Percentiles rank a stretch among this genome's conserved stretches.
phyloP scores from a whole-genome alignment of 92 coral and sea anemone genomes.

The Isaurus tuberculatus region DNA sequence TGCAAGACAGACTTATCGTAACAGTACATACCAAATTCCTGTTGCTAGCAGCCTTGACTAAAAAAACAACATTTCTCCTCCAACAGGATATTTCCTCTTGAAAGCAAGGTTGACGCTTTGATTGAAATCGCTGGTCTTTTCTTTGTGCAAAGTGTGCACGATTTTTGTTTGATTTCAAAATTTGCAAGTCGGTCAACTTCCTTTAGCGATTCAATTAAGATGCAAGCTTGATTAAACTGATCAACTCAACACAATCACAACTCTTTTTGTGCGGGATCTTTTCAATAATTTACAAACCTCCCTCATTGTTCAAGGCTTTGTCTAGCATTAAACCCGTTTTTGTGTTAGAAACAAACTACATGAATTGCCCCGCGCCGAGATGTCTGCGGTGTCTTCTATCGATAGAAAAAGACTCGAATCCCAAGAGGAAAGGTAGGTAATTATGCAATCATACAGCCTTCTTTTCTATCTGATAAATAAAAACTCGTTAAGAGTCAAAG shows the following conservation, averaged over 20 bases:
- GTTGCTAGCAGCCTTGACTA: neutral
- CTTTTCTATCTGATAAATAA: neutral
- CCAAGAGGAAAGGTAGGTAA: neutral
- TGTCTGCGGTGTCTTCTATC: constrained; percentile 27
- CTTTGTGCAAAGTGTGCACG: neutral
- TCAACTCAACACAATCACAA: constrained; percentile 25
- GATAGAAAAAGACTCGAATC: neutral
- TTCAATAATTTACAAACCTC: constrained; percentile 44
- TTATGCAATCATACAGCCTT: neutral
- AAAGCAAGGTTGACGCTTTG: neutral
- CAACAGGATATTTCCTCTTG: neutral
- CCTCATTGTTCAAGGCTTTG: constrained; percentile 28
- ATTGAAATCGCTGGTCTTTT: neutral
- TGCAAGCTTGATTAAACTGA: constrained; percentile 49
- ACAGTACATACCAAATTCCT: neutral
- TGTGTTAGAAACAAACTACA: constrained; percentile 27
- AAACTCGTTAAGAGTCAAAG: neutral
- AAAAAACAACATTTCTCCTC: neutral
- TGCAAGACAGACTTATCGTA: neutral
- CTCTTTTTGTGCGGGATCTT: constrained; percentile 39
- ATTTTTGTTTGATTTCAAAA: constrained; percentile 41
- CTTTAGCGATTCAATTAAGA: constrained; percentile 39
- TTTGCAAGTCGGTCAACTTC: constrained; percentile 41
- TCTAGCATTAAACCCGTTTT: constrained; percentile 34
- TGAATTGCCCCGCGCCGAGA: constrained; percentile 38